These are phyloP conservation scores for Macrotus californicus DNA, from an alignment of 2,113 vertebrate species.

Conservation along the genomic window DNA sequence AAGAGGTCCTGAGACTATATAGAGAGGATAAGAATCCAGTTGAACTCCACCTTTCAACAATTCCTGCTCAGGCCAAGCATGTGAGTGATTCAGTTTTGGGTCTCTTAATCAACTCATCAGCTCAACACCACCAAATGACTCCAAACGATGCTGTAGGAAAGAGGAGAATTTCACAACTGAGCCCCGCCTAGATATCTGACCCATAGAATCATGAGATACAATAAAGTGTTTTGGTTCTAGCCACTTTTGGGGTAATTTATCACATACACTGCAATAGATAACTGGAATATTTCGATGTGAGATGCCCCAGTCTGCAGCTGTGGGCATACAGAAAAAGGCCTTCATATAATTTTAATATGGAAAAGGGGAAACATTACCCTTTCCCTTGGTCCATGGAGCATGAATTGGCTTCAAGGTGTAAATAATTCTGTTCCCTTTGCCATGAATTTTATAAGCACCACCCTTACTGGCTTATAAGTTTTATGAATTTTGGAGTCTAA, in stretches of 20 bases:
- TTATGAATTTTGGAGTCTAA: not conserved
- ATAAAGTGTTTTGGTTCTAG: not conserved
- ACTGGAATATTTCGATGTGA: not conserved
- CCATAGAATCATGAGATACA: not conserved
- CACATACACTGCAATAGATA: not conserved
- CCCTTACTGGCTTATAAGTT: not conserved
- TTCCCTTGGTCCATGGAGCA: not conserved
- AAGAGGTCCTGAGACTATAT: not conserved
- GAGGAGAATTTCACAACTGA: not conserved
- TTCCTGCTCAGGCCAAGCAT: not conserved
- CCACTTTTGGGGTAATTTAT: not conserved
- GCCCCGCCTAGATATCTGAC: not conserved
- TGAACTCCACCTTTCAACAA: not conserved
- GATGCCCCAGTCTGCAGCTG: not conserved
- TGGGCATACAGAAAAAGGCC: not conserved
- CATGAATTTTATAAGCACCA: not conserved
- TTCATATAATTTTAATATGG: not conserved
- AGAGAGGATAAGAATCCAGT: not conserved
- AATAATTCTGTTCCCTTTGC: not conserved
- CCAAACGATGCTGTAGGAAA: not conserved
- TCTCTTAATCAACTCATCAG: not conserved
- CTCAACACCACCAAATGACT: not conserved
- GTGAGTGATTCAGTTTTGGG: not conserved
- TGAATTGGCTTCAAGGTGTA: not conserved
- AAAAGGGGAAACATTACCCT: not conserved